Evolutionary conservation across 64 coral and sea anemone genomes (phyloP), one percentile per base, ranked within the genome.

Genomic region (Orbicella faveolata): DNA sequence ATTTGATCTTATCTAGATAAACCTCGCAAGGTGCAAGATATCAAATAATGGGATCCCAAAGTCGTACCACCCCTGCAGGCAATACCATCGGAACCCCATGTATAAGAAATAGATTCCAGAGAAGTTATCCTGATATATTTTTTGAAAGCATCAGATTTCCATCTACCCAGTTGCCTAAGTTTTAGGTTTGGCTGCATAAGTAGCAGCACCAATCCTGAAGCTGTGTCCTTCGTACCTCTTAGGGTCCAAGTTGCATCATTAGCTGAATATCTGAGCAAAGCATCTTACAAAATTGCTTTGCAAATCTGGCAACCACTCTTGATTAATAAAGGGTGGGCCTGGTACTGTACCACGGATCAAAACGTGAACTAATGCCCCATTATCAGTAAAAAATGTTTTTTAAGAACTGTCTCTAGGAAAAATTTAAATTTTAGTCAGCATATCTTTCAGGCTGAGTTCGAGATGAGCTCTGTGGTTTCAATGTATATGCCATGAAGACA

Each of bases 141-240:
- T 20, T n/a, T 83, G 33, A 34, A 61, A 17, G 52, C 54, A 19
- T 83, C n/a, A 9, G 73, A 88, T 59, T 76, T 74, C 86, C 86
- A 88, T 57, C 23, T 74, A 74, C 86, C 86, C 67, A 88, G 4
- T 6, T 15, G 23, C 72, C 72, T 65, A 37, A 87, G 73, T 41
- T 87, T 25, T 19, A 34, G 8, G n/a, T 87, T 87, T 66, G 0
- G 84, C 84, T 44, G 84, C 65, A 53, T 61, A 74, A 55, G 86
- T 52, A 20, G 86, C 86, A 15, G 86, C 86, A 16, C 86, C 51
- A 23, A 88, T 88, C 51, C 86, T 34, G 59, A 83, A 83, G 79
- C 79, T 83, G 62, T 83, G n/a, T 15, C 25, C 53, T 83, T 83
- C 62, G 63, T 83, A 83, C 9, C 79, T 83, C 1, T 0, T 35